These are phyloP conservation scores for Nautilus pompilius DNA, from an alignment of 1,140 invertebrate genomes.

Conservation along the genomic window DNA sequence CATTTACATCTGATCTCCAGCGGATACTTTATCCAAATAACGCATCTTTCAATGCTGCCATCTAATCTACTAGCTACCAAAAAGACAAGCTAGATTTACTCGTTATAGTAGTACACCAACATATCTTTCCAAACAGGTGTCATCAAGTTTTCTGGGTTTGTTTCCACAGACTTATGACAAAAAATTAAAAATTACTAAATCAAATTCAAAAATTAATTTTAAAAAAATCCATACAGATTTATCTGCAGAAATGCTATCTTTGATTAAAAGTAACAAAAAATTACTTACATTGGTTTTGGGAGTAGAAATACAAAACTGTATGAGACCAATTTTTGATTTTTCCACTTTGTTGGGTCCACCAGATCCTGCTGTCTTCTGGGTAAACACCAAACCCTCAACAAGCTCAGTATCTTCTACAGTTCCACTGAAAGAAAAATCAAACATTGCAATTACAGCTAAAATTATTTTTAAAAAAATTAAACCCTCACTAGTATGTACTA, in stretches of 20 bases:
- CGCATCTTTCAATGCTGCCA: too few species aligned
- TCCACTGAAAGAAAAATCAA: constrained; percentile 59
- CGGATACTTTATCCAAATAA: too few species aligned
- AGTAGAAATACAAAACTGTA: constrained; percentile 99
- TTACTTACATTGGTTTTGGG: constrained; percentile 92
- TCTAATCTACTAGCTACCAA: too few species aligned
- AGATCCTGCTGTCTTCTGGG: constrained; percentile 81
- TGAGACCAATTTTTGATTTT: constrained; percentile 98
- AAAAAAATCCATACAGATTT: neutral
- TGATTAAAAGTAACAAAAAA: neutral
- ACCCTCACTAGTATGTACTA: too few species aligned
- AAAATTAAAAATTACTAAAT: neutral
- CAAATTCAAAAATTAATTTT: constrained; percentile 1
- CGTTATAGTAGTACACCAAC: too few species aligned
- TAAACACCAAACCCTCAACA: constrained; percentile 91
- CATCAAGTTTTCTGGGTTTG: too few species aligned
- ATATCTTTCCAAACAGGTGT: too few species aligned
- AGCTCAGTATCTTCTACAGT: constrained; percentile 98
- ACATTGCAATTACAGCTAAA: neutral
- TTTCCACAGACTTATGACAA: constrained; percentile 2
- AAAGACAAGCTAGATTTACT: too few species aligned
- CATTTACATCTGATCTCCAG: too few species aligned
- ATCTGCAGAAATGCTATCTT: neutral
- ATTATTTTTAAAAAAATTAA: too few species aligned
- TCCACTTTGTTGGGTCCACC: constrained; percentile 91